Conservation (phyloP, 1,140 invertebrate genomes). For the Apis florea region DNA sequence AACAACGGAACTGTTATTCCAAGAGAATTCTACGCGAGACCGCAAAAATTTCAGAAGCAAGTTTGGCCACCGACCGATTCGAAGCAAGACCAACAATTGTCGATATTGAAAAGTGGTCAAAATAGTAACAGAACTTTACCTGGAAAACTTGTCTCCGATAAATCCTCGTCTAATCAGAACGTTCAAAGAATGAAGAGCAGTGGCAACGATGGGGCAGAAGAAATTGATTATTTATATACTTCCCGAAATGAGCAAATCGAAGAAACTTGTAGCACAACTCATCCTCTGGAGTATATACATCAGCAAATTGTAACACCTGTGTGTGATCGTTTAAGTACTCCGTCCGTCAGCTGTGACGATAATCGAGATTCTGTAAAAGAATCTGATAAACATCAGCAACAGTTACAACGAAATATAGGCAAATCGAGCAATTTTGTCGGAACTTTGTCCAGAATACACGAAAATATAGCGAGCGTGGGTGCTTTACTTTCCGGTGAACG, state of each 20-base stretch:
- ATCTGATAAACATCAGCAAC: conserved; percentile 18
- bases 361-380: conserved; percentile 19
- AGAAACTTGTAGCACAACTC: conserved; percentile 36
- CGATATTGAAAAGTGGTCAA: conserved; percentile 3
- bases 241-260: conserved; percentile 45
- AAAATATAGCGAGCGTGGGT: conserved; percentile 78
- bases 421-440: conserved; percentile 82
- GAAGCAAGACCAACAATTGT: conserved; percentile 52
- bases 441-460: conserved; percentile 84
- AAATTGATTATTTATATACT: conserved; percentile 61
- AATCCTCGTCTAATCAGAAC: conserved; percentile 76
- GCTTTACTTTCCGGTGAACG: neutral
- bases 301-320: neutral
- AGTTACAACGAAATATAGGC: conserved; percentile 12
- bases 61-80: conserved; percentile 85
- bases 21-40: conserved; percentile 88
- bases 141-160: conserved; percentile 29
- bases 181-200: conserved; percentile 74
- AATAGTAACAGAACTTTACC: conserved; percentile 16
- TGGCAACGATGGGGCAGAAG: conserved; percentile 70
- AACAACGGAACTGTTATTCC: conserved; percentile 79
- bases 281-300: conserved; percentile 38
- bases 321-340: neutral
- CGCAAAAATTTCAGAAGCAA: conserved; percentile 87
- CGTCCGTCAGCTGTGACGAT: conserved; percentile 32